Base-by-base conservation (phyloP, 2,888 invertebrate genomes). In the Ptilodon capucinus region DNA sequence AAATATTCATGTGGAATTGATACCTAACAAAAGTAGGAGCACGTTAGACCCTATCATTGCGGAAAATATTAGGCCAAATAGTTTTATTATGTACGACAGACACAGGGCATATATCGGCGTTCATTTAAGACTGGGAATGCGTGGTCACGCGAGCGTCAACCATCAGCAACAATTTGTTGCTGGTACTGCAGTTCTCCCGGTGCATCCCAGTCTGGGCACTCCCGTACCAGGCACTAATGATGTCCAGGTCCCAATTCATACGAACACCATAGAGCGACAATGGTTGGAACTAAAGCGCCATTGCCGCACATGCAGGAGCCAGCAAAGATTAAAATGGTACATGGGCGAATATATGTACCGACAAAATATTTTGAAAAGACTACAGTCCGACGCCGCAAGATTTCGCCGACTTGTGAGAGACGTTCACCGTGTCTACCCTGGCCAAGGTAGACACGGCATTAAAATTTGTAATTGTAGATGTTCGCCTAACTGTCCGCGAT, bases 261-360 rank as follows among this genome's bases (percentile, higher is more conserved):
- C 43, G 1, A 43, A 48, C n/a, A 48, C 40, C 8, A 35, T 48
- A 25, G 48, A 48, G 40, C 40, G 43, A 7, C 43, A 40, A 9
- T 51, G 53, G 54, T 35, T 48, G 14, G 52, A 61, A 40, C 30
- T 57, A 40, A 55, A 61, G 38, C 25, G 40, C n/a, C 58, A 56
- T 18, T 53, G 58, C 39, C 43, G 54, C 7, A 44, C 60, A 0
- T 60, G 60, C 35, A 42, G 55, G 30, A 48, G 44, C 34, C 38
- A 55, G 16, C 35, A 47, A 0, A 36, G 43, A 2, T 14, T 58
- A 1, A 49, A 48, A n/a, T 60, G 54, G 60, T 57, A 57, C 44
- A 57, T 56, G 55, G 57, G 56, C 2, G 53, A 57, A 13, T 60
- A 51, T 16, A 63, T 60, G 57, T 63, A 63, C 48, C 54, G 60